Evolutionary conservation across 1,140 invertebrate genomes (phyloP).

Genomic region (Drosophila saltans): DNA sequence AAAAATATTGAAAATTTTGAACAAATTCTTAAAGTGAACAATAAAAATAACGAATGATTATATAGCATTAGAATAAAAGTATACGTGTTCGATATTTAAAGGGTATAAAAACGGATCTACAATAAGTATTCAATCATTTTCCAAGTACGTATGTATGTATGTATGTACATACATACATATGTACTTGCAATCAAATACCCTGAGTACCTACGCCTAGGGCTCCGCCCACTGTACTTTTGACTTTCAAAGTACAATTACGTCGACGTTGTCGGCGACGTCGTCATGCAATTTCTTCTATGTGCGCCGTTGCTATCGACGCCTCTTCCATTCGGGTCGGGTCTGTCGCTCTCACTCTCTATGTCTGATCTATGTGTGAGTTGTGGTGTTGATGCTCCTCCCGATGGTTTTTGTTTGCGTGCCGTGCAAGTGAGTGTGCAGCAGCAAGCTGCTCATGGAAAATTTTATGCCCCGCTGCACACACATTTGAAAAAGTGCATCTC

Average conservation of each 20-base stretch:
- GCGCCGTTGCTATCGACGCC: constrained; percentile 58
- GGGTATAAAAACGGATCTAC: neutral
- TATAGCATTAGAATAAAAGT: no score
- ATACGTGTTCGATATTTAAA: neutral
- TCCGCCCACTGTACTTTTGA: constrained; percentile 7
- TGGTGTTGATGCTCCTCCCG: constrained; percentile 58
- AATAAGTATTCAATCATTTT: neutral
- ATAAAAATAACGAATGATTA: no score
- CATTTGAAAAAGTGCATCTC: constrained; percentile 79
- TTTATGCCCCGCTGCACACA: constrained; percentile 51
- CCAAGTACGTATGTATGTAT: neutral
- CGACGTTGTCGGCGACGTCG: constrained; percentile 37
- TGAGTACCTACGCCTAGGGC: constrained; percentile 4
- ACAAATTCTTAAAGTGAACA: no score
- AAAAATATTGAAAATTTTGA: no score
- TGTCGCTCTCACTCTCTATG: constrained; percentile 23
- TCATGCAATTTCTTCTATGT: constrained; percentile 77
- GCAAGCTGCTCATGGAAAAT: constrained; percentile 54
- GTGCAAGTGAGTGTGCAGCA: constrained; percentile 13
- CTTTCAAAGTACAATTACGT: constrained; percentile 56
- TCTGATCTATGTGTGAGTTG: constrained; percentile 32
- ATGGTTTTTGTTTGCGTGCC: constrained; percentile 37
- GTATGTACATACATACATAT: neutral
- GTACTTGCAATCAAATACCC: neutral
- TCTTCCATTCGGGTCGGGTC: constrained; percentile 12